Conservation (phyloP, 2,113 vertebrate species). For the Apaloderma vittatum region DNA sequence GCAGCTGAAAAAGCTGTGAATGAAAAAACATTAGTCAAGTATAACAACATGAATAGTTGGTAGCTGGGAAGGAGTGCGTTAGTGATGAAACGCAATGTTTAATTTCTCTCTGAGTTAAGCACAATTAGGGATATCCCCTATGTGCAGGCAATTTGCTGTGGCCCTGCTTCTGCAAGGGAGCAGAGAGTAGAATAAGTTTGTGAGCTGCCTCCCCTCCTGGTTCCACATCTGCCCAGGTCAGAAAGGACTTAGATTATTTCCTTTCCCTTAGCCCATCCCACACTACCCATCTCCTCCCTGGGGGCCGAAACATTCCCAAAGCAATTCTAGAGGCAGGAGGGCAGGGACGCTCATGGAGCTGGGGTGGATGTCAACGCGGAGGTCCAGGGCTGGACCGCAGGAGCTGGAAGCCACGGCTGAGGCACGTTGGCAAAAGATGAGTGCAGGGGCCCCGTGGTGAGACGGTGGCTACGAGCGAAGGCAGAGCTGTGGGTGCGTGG, state of each 20-base stretch:
- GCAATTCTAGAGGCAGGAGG: background rate
- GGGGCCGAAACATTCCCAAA: rapidly evolving
- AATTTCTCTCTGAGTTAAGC: background rate
- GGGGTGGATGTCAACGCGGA: background rate
- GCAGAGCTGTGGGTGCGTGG: background rate
- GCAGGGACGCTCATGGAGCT: rapidly evolving
- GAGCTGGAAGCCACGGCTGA: background rate
- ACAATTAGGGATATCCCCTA: background rate
- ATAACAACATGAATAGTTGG: background rate
- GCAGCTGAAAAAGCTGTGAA: background rate
- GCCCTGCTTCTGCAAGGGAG: background rate
- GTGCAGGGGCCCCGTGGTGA: background rate
- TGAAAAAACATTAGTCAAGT: background rate
- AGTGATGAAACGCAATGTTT: background rate
- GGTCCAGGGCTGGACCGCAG: background rate
- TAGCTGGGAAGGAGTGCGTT: background rate
- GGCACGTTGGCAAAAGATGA: rapidly evolving
- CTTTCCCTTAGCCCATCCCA: background rate
- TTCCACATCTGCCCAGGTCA: background rate
- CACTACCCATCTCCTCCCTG: rapidly evolving
- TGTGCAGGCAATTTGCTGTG: background rate
- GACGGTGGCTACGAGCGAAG: background rate
- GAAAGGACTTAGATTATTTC: background rate
- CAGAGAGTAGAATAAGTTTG: too few species aligned
- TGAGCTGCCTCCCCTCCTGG: background rate